Conservation (phyloP, 2,797 vertebrate species). For the Diceros bicornis region DNA sequence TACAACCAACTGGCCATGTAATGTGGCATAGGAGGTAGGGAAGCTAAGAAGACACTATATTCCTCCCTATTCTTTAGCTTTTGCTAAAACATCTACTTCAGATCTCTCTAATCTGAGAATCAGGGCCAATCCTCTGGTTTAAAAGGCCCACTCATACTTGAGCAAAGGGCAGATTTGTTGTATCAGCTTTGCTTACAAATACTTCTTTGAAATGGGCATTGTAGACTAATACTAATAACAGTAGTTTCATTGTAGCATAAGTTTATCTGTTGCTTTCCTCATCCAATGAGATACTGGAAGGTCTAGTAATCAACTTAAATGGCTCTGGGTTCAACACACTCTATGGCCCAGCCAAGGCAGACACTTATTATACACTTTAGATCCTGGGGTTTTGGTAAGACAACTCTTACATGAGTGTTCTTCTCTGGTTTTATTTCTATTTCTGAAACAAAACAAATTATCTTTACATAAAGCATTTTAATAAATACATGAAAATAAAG, state of each 20-base stretch:
- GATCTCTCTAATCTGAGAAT: not conserved
- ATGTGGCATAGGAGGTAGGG: not conserved
- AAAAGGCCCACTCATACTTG: not conserved
- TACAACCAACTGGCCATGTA: not conserved
- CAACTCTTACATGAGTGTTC: fast-evolving
- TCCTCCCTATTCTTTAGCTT: not conserved
- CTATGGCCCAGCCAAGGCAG: not conserved
- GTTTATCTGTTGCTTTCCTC: not conserved
- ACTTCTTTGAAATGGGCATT: not conserved
- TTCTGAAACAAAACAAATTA: not conserved
- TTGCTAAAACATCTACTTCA: not conserved
- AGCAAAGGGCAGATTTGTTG: not conserved
- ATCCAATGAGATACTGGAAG: not conserved
- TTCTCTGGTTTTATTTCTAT: not conserved
- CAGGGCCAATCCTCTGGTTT: not conserved
- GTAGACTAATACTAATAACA: not conserved
- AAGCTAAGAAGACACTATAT: not conserved
- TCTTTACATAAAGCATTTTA: not conserved
- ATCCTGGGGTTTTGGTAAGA: not conserved
- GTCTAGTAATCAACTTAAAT: not conserved
- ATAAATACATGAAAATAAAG: not conserved
- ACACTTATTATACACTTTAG: not conserved
- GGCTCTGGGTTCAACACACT: not conserved
- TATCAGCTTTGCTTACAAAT: not conserved
- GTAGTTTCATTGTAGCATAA: not conserved